Evolutionary conservation across 2,797 vertebrate species (phyloP), one percentile per base, ranked within the genome.

Genomic region (Crocidura indochinensis): DNA sequence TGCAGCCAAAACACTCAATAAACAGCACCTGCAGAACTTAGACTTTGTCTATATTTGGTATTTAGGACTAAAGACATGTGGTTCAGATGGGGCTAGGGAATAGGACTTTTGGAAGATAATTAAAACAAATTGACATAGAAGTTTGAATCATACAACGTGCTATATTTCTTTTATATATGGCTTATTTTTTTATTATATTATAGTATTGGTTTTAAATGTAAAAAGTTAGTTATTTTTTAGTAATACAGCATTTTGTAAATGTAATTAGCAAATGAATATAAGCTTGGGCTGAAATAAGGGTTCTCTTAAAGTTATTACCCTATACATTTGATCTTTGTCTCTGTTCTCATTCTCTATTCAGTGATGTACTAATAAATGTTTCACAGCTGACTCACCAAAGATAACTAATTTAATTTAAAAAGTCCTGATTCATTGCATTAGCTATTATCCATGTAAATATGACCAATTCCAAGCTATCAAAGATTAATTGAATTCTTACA

Each of bases 1-100:
- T 80, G 72, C 9, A 90, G 84, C 72, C 64, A 82, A 92, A 91
- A 67, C 38, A 91, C 31, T 93, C 69, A 90, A 17, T 84, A 78
- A 92, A 78, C 71, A 92, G 72, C 72, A 96, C 74, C 88, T 92
- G 91, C 46, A 91, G 69, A 93, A 93, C 19, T 88, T 77, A 94
- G 80, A 71, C 29, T 73, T 90, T 46, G 26, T 92, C 56, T 93
- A 60, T 82, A 93, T 87, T 93, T 93, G 78, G 81, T 91, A 91
- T 47, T 83, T 27, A 67, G 65, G 88, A 78, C 67, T 83, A 38
- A 88, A 51, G 56, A 38, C 60, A 60, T 46, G 20, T 88, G 38
- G 8, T 95, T 91, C 77, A 74, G 60, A 11, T 60, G 81, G 65
- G 72, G 72, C 67, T 88, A 79, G 20, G 64, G 64, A 91, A 65